Conservation (phyloP, 2,113 vertebrate genomes). For the Larimichthys crocea region DNA sequence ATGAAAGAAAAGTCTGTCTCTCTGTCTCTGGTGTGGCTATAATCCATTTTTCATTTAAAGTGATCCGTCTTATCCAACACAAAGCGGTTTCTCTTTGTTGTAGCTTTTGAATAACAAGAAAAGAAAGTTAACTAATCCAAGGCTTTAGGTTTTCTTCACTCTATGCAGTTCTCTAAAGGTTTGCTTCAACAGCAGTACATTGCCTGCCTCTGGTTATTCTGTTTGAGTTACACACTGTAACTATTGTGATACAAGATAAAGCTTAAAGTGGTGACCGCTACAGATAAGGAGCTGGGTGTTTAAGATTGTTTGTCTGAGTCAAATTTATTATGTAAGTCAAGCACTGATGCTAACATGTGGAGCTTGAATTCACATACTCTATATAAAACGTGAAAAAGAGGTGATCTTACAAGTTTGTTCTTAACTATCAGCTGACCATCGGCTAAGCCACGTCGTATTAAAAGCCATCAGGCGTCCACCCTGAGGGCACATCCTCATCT, state of each 20-base stretch:
- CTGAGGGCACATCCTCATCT: neutral
- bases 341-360: neutral
- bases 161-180: neutral
- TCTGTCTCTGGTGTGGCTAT: neutral
- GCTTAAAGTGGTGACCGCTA: neutral
- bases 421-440: neutral
- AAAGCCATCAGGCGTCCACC: neutral
- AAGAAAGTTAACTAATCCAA: neutral
- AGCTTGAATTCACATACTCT: neutral
- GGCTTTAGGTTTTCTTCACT: neutral
- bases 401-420: neutral
- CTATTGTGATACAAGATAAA: conserved; percentile 28
- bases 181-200: neutral
- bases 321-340: conserved; percentile 9
- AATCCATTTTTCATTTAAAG: neutral
- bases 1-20: neutral
- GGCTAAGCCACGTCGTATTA: neutral
- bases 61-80: conserved; percentile 2
- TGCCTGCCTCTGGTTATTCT: neutral
- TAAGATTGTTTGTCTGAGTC: neutral
- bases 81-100: neutral
- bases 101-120: neutral
- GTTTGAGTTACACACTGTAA: conserved; percentile 23
- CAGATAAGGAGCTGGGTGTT: neutral
- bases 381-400: neutral